phyloP scores from a whole-genome alignment of 30 jellyfish, hydroid and myxozoan genomes.

The Clytia hemisphaerica region DNA sequence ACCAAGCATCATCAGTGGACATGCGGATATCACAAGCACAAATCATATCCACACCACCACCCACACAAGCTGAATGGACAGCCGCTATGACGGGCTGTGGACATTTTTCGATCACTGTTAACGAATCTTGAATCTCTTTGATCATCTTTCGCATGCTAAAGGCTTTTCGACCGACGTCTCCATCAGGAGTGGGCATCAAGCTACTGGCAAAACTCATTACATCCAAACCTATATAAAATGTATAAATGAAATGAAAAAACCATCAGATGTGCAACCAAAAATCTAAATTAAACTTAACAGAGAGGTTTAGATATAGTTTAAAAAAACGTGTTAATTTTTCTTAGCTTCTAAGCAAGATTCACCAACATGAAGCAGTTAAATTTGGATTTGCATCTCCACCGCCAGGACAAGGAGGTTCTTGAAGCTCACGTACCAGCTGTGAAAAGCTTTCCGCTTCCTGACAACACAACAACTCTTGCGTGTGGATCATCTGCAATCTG shows the following conservation, averaged over 20 bases:
- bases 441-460: conserved; percentile 75
- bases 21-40: conserved; percentile 87
- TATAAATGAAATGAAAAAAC: no score
- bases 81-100: conserved; percentile 94
- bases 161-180: conserved; percentile 64
- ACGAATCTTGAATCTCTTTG: conserved; percentile 52
- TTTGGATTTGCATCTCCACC: no score
- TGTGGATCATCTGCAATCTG: conserved; percentile 38
- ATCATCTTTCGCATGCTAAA: conserved; percentile 42
- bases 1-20: conserved; percentile 83
- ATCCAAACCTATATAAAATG: conserved; percentile 63
- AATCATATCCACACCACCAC: conserved; percentile 89
- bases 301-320: no score
- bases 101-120: conserved; percentile 63
- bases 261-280: no score
- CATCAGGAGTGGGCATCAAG: conserved; percentile 50
- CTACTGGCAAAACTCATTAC: conserved; percentile 64
- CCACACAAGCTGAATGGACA: conserved; percentile 81
- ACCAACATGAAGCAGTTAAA: no score
- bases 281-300: no score
- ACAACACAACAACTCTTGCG: conserved; percentile 62
- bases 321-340: no score
- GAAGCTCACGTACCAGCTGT: conserved; percentile 87
- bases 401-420: no score
- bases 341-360: no score